Base-by-base conservation (phyloP, 2,888 invertebrate genomes). In the Xanthia icteritia region DNA sequence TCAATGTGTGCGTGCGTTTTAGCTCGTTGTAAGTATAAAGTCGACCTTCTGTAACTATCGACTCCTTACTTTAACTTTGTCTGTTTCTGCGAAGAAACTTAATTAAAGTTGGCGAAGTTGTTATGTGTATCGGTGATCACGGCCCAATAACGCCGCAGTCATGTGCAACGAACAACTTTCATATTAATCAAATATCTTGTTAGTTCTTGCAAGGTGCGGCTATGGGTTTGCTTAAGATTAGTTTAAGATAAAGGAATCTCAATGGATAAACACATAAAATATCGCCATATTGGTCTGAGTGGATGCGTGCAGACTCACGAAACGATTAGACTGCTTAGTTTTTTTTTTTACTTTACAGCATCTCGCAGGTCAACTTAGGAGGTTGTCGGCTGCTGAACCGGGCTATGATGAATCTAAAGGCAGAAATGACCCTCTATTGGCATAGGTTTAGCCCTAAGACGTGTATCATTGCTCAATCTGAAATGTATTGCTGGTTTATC, bases 31-130 rank as follows among this genome's bases (percentile, higher is more conserved):
- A 5, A 2, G 13, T 77, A 6, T 20, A 2, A 51, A 51, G 51
- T 1, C 2, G 1, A 64, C 39, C 58, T 78, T 78, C 56, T 78
- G 31, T 2, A 11, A 0, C n/a, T n/a, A 27, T 17, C 1, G 15
- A 4, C 42, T 73, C 2, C 5, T 11, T 42, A 4, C n/a, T n/a
- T 39, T 27, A 79, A 77, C 71, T 79, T 74, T 82, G 66, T 64
- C 23, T 65, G 72, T 36, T 76, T 81, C 63, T 56, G 42, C 56
- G 56, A 86, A 86, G 67, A 81, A 82, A 85, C 81, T 83, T 85
- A 80, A 88, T 87, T 82, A 76, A 87, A 85, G 63, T 87, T 87
- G 27, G 27, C 64, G 42, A 83, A 85, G 75, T 88, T 80, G 69
- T 80, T 69, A 56, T 39, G 66, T 81, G 73, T 82, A 79, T 76